These are phyloP conservation scores for Andrena camellia DNA, from an alignment of 2,888 invertebrate genomes.

Conservation along the genomic window DNA sequence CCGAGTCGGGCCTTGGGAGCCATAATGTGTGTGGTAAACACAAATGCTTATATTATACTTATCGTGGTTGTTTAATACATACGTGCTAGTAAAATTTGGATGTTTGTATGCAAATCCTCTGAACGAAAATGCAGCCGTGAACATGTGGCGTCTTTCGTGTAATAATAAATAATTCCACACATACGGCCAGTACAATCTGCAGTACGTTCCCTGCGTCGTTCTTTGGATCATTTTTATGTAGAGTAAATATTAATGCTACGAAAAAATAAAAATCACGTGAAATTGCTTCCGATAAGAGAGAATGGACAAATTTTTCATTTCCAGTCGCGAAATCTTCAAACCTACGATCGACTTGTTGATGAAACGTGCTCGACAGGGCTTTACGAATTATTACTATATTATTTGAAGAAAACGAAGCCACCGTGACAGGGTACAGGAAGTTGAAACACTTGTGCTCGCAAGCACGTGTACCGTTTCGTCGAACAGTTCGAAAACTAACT, in stretches of 20 bases:
- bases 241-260: background rate
- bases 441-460: constrained; percentile 1
- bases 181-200: background rate
- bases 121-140: background rate
- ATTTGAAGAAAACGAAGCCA: background rate
- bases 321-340: background rate
- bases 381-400: background rate
- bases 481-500: constrained; percentile 71
- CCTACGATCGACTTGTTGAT: background rate
- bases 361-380: background rate
- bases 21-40: no score
- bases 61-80: background rate
- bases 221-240: constrained; percentile 14
- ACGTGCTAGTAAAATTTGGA: background rate
- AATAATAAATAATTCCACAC: constrained; percentile 6
- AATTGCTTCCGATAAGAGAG: background rate
- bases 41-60: background rate
- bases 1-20: no score
- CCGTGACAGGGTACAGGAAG: constrained; percentile 17
- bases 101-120: background rate
- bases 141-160: background rate
- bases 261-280: background rate
- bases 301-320: background rate
- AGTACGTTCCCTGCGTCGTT: background rate
- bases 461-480: constrained; percentile 49